Conservation (phyloP, 2,113 vertebrate genomes). For the Cygnus atratus region DNA sequence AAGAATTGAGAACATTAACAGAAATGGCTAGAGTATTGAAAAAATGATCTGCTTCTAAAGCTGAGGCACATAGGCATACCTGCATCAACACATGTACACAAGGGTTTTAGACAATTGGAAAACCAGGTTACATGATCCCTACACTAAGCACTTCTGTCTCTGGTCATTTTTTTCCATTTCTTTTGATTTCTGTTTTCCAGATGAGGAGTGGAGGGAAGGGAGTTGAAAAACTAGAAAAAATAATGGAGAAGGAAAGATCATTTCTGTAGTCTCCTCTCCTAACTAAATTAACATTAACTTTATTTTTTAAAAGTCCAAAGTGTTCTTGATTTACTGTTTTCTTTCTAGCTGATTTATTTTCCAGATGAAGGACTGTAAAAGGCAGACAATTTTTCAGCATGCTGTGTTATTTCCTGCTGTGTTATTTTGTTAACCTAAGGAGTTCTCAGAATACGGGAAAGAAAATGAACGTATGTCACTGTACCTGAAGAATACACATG, state of each 20-base stretch:
- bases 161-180: conserved; percentile 19
- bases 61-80: not conserved
- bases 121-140: conserved; percentile 9
- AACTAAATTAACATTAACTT: conserved; percentile 66
- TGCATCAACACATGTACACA: not conserved
- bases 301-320: not conserved
- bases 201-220: not conserved
- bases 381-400: conserved; percentile 54
- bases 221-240: conserved; percentile 26
- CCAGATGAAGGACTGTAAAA: conserved; percentile 66
- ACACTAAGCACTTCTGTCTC: not conserved
- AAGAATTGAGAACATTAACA: not conserved
- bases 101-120: conserved; percentile 33
- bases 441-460: conserved; percentile 2
- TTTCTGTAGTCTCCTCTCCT: conserved; percentile 26
- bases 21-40: not conserved
- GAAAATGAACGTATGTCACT: conserved; percentile 25
- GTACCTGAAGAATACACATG: not conserved
- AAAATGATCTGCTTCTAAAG: not conserved
- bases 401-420: conserved; percentile 47
- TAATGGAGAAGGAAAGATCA: not conserved
- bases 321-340: conserved; percentile 60
- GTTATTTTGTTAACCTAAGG: conserved; percentile 21
- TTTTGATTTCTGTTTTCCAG: conserved; percentile 41
- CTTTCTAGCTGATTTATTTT: conserved; percentile 63